These are phyloP conservation scores for Rhopalosiphum padi DNA, from an alignment of 1,140 invertebrate species.

Conservation along the genomic window DNA sequence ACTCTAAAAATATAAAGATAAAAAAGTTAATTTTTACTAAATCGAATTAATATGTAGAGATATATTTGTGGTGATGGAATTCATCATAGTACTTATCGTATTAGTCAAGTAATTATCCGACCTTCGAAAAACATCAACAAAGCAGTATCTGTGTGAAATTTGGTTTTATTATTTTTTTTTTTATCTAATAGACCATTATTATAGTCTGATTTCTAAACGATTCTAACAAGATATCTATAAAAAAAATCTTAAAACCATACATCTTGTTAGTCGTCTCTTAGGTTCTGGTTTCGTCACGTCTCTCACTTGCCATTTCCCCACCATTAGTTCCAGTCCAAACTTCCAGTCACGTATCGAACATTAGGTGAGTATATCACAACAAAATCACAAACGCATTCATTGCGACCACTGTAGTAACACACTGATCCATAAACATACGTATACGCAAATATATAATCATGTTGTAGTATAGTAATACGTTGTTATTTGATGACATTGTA, in stretches of 20 bases:
- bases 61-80: background rate
- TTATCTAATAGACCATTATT: constrained; percentile 8
- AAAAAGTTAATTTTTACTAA: background rate
- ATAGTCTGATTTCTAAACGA: constrained; percentile 39
- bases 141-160: background rate
- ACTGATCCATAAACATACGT: background rate
- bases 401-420: background rate
- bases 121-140: background rate
- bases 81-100: background rate
- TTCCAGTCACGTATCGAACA: constrained; percentile 47
- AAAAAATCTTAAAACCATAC: background rate
- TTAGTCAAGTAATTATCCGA: background rate
- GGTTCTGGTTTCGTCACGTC: constrained; percentile 33
- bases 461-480: background rate
- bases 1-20: background rate
- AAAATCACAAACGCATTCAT: constrained; percentile 31
- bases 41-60: background rate
- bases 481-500: background rate
- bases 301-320: background rate
- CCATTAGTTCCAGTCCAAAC: constrained; percentile 32
- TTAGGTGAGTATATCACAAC: constrained; percentile 39
- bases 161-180: background rate
- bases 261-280: constrained; percentile 30
- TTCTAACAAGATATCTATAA: background rate
- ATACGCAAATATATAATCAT: background rate